phyloP scores from a whole-genome alignment of 2,113 vertebrate species.

The Heterocephalus glaber region DNA sequence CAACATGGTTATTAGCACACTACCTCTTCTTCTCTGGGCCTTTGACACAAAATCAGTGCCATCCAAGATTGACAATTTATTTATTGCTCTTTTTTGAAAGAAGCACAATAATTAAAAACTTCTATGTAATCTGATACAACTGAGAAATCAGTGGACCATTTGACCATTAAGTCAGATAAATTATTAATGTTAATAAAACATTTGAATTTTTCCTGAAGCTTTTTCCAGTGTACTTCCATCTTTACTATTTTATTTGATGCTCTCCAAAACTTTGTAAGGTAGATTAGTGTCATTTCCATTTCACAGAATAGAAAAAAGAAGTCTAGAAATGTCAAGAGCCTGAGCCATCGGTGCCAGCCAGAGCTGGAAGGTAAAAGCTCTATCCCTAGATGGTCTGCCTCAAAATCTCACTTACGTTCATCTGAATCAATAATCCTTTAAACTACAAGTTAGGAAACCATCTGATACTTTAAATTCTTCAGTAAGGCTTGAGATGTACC shows the following conservation, averaged over 20 bases:
- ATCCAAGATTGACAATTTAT: not conserved
- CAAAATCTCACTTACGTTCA: not conserved
- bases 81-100: constrained; percentile 49
- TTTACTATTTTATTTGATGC: not conserved
- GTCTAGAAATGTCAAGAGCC: not conserved
- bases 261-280: not conserved
- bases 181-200: constrained; percentile 47
- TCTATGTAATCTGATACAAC: constrained; percentile 24
- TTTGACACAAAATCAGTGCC: constrained; percentile 9
- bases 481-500: not conserved
- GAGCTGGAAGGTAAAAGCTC: not conserved
- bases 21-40: not conserved
- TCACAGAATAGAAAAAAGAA: constrained; percentile 30
- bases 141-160: constrained; percentile 31
- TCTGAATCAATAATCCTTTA: constrained; percentile 42
- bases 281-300: not conserved
- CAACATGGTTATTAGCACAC: not conserved
- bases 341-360: not conserved
- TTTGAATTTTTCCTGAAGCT: constrained; percentile 39
- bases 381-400: not conserved
- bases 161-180: constrained; percentile 5
- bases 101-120: constrained; percentile 47
- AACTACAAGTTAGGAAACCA: constrained; percentile 36
- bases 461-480: constrained; percentile 29
- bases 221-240: not conserved